Base-by-base conservation (phyloP, 2,113 vertebrate genomes). In the Herpailurus yagouaroundi region DNA sequence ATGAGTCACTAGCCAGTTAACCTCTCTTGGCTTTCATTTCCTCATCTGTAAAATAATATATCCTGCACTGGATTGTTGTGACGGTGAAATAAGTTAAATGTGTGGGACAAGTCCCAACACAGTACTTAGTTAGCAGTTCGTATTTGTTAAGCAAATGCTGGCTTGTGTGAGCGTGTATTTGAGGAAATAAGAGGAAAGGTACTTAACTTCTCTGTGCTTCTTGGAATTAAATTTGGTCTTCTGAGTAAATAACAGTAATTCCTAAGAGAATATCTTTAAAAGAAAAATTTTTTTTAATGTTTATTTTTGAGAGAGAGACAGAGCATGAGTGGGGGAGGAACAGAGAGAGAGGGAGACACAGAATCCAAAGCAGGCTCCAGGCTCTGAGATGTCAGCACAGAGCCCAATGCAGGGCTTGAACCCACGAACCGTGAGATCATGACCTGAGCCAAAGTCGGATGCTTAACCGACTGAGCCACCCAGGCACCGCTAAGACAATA, bases 131-230 rank as follows among this genome's bases (percentile, higher is more conserved):
- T 50, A 33, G 71, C 33, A 69, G 77, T 79, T 83, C 25, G n/a
- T 41, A 2, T 52, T 82, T 92, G 45, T 79, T 79, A 86, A 73
- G 38, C 50, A 86, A 84, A 86, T 60, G 68, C 45, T 86, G 45
- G 71, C 29, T 73, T 91, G 18, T 94, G 55, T 68, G 38, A 63
- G 50, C 13, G 29, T 41, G 4, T 76, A n/a, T 96, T 96, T 91
- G 73, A 77, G 33, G 50, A 52, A 82, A 71, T 29, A 31, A 55
- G 31, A 25, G n/a, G n/a, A 89, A 31, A 48, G 36, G 10, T 36
- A 23, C n/a, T 71, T 73, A 60, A 94, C 36, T 80, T 85, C 55
- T 92, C 73, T 87, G 68, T 82, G 69, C 29, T 95, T 79, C 63
- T 38, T 89, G 63, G 45, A 64, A 55, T n/a, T 89, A 19, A 38